phyloP scores from a whole-genome alignment of 2,113 vertebrate species.

The Gulo gulo region DNA sequence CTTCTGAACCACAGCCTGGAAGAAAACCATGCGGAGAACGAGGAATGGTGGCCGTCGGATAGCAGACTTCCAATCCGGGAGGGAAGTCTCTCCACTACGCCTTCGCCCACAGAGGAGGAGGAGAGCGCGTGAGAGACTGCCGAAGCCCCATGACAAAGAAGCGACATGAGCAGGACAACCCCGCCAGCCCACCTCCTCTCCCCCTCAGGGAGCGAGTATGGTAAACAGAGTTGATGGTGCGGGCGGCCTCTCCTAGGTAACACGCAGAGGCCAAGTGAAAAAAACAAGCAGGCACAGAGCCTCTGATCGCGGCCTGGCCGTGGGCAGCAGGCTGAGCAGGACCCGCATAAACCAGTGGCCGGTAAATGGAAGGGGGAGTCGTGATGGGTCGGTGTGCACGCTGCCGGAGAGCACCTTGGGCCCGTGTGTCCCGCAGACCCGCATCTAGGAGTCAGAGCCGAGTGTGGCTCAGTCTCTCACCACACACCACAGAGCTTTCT shows the following conservation, averaged over 20 bases:
- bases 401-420: fast-evolving
- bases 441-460: fast-evolving
- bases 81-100: not conserved
- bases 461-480: not conserved
- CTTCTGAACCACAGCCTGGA: not conserved
- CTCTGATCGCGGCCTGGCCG: fast-evolving
- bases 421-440: fast-evolving
- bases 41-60: not conserved
- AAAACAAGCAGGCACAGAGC: not conserved
- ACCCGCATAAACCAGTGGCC: fast-evolving
- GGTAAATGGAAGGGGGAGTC: not conserved
- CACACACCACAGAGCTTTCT: fast-evolving
- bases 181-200: no score
- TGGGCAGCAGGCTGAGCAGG: not conserved
- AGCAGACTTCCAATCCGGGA: not conserved
- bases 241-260: no score
- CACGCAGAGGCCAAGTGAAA: not conserved
- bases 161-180: not conserved
- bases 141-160: not conserved
- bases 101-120: not conserved
- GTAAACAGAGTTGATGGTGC: not conserved
- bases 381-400: fast-evolving
- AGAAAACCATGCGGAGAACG: not conserved
- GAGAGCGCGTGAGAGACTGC: not conserved
- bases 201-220: not conserved